Conservation (phyloP, 64 coral and sea anemone species). For the Stichodactyla mertensii region DNA sequence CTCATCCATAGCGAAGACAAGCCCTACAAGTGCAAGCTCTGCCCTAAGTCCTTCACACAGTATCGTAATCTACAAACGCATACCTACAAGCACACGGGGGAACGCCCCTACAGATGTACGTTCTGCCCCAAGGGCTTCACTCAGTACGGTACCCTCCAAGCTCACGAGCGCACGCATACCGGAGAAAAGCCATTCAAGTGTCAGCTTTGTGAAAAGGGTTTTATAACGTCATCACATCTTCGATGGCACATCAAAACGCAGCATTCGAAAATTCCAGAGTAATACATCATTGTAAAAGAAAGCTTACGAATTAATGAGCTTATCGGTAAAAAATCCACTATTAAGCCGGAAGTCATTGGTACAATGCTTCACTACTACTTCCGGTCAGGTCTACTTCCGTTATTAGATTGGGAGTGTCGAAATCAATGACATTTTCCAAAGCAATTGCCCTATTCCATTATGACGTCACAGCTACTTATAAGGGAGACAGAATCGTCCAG, state of each 20-base stretch:
- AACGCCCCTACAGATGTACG: conserved; percentile 76
- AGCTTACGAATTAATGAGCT: neutral
- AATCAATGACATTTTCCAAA: neutral
- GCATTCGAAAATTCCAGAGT: conserved; percentile 29
- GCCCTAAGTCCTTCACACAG: conserved; percentile 89
- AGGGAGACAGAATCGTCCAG: too few species aligned
- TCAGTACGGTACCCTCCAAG: conserved; percentile 80
- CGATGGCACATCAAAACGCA: conserved; percentile 97
- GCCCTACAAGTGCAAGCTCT: conserved; percentile 92
- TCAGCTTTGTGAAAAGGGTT: conserved; percentile 73
- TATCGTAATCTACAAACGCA: conserved; percentile 93
- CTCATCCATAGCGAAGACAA: conserved; percentile 92
- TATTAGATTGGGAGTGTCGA: neutral
- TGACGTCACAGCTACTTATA: too few species aligned
- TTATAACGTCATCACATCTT: conserved; percentile 95
- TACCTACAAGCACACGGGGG: conserved; percentile 95
- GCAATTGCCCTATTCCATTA: too few species aligned
- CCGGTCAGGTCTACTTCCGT: neutral
- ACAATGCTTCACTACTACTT: neutral
- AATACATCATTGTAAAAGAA: neutral
- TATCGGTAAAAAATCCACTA: neutral
- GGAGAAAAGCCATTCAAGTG: conserved; percentile 92
- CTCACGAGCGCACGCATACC: conserved; percentile 85
- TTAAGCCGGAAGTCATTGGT: neutral
- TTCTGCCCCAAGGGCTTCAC: conserved; percentile 94